Percentiles rank a stretch among this genome's conserved stretches.
phyloP scores from a whole-genome alignment of 1,140 invertebrate species.

The Cydia splendana region DNA sequence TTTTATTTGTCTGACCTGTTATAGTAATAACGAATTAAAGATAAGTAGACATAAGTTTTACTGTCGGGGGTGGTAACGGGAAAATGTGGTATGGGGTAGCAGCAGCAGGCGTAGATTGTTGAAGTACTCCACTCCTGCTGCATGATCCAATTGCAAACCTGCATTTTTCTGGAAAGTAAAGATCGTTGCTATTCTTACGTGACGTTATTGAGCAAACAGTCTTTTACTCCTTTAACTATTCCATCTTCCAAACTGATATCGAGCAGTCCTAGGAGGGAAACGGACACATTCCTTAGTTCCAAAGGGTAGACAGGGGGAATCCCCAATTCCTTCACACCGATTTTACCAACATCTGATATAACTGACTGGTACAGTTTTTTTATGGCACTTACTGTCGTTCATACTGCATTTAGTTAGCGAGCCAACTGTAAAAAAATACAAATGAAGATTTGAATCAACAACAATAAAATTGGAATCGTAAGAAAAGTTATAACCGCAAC shows the following conservation, averaged over 20 bases:
- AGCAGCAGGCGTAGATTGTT: no score
- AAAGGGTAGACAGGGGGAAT: slow-evolving; percentile 44
- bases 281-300: slow-evolving; percentile 33
- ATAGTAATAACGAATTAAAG: no score
- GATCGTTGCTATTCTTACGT: slow-evolving; percentile 39
- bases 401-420: slow-evolving; percentile 40
- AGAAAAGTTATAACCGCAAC: no score
- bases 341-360: slow-evolving; percentile 34
- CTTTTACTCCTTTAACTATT: slow-evolving; percentile 35
- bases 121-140: no score
- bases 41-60: no score
- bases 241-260: slow-evolving; percentile 40
- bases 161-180: no score
- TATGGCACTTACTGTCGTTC: slow-evolving; percentile 39
- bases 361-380: slow-evolving; percentile 36
- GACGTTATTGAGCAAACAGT: slow-evolving; percentile 35
- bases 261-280: slow-evolving; percentile 19
- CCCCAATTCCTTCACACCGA: slow-evolving; percentile 40
- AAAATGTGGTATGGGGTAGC: no score
- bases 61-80: no score
- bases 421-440: background rate
- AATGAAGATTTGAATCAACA: background rate
- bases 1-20: no score
- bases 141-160: no score
- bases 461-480: no score